phyloP scores from a whole-genome alignment of 2,888 invertebrate species.

The Mesopsocus fuscifrons region DNA sequence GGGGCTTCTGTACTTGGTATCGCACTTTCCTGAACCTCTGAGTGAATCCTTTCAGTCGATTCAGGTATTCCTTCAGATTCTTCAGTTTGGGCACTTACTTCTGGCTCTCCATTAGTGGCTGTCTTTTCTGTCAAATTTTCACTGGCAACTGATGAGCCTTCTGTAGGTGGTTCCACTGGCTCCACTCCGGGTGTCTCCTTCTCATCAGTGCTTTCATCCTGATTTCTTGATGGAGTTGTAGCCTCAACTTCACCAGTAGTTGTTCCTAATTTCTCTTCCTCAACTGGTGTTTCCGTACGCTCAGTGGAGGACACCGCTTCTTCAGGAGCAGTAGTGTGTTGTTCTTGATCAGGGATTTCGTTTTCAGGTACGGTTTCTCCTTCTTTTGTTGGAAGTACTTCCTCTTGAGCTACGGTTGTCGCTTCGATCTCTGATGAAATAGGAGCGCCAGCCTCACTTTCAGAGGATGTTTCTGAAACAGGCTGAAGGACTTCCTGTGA shows the following conservation, averaged over 20 bases:
- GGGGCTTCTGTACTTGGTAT: too few relatives aligned
- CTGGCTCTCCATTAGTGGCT: conserved; percentile 11
- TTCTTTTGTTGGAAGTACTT: conserved; percentile 6
- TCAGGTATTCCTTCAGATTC: conserved; percentile 11
- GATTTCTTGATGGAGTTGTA: too few relatives aligned
- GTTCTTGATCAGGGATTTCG: conserved; percentile 10
- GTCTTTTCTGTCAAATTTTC: background rate
- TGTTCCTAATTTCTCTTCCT: too few relatives aligned
- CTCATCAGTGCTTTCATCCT: too few relatives aligned
- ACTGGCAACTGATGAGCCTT: background rate
- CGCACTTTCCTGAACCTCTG: too few relatives aligned
- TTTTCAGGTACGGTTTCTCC: conserved; percentile 11
- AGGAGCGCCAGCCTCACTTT: too few relatives aligned
- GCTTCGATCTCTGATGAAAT: too few relatives aligned
- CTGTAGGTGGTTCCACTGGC: background rate
- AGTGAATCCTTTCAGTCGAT: too few relatives aligned
- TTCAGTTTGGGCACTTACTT: conserved; percentile 9
- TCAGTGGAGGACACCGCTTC: conserved; percentile 7
- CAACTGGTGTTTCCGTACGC: conserved; percentile 10
- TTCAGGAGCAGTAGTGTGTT: background rate
- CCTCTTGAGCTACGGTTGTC: too few relatives aligned
- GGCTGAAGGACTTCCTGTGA: too few relatives aligned
- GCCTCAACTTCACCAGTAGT: too few relatives aligned
- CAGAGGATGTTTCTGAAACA: too few relatives aligned
- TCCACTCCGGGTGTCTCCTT: conserved; percentile 9